Base-by-base conservation (phyloP, 2,113 vertebrate genomes). In the Cinclus mexicanus region DNA sequence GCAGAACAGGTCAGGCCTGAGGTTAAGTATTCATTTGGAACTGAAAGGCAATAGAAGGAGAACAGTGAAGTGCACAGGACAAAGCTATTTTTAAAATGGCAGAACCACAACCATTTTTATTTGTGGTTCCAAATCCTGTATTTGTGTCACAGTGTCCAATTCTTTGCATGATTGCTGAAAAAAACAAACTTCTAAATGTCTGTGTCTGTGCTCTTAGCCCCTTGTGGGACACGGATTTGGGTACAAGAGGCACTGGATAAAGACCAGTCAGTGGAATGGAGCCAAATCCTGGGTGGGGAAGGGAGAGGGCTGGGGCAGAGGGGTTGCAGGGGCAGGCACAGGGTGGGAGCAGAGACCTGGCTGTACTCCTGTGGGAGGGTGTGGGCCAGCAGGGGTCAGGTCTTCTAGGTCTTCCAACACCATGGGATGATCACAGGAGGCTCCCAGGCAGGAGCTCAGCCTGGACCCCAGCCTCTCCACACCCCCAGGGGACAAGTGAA, bases 21-120 rank as follows among this genome's bases (percentile, higher is more conserved):
- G 95, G 96, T 80, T 71, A 87, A 74, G 70, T 50, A 44, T 42
- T 94, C 94, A 72, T 87, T 95, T 92, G 33, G 94, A 83, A 93
- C 92, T 82, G 59, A 96, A 96, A 94, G 83, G 94, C 78, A 96
- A 93, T 92, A 95, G 95, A 95, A 90, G 92, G 80, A 95, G 68
- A 95, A 82, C 81, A 92, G 94, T 93, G 85, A 92, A 83, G 72
- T 71, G 88, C 83, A 88, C 56, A 74, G 94, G 96, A 97, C 94
- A 96, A 94, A 95, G 87, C 93, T 97, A 97, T 97, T 97, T 97
- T 95, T 97, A 91, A 93, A 95, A 89, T 69, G 88, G 79, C 70
- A 96, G 89, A 96, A 94, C 95, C 96, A 89, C 95, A 95, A 83
- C 96, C 85, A 28, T 87, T 95, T 96, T 95, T 95, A 94, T 93